phyloP scores from a whole-genome alignment of 2,888 invertebrate genomes.

The Rhaphigaster nebulosa region DNA sequence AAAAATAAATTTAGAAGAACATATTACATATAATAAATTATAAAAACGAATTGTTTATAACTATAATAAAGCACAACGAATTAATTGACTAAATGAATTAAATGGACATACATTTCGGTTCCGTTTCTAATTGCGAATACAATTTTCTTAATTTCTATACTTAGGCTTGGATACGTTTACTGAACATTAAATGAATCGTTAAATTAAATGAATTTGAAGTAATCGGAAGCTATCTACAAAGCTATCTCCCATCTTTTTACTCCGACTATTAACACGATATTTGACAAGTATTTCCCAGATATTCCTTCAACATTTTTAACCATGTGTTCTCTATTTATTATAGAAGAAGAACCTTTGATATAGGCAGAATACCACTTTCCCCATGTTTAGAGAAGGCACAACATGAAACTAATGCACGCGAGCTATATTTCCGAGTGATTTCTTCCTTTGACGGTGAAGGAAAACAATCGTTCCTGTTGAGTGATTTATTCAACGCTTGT shows the following conservation, averaged over 20 bases:
- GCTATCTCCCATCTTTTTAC: not conserved
- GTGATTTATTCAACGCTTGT: not conserved
- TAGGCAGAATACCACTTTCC: not conserved
- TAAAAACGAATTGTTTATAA: too few relatives aligned
- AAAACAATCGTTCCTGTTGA: constrained; percentile 3
- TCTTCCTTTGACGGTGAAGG: not conserved
- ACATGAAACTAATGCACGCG: not conserved
- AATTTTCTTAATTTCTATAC: too few relatives aligned
- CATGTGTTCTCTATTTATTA: not conserved
- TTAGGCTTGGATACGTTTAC: too few relatives aligned
- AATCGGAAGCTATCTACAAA: too few relatives aligned
- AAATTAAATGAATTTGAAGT: too few relatives aligned
- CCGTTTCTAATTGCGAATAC: too few relatives aligned
- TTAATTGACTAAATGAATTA: too few relatives aligned
- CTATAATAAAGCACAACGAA: too few relatives aligned
- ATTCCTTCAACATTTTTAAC: not conserved
- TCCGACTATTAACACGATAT: not conserved
- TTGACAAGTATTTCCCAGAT: not conserved
- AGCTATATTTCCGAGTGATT: not conserved
- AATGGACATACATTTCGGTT: too few relatives aligned
- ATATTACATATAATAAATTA: too few relatives aligned
- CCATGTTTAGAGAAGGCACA: not conserved
- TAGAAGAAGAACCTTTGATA: not conserved
- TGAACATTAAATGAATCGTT: too few relatives aligned
- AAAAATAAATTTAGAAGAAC: too few relatives aligned